Evolutionary conservation across 2,888 invertebrate species (phyloP), one percentile per base, ranked within the genome.

Genomic region (Drosophila lacicola): DNA sequence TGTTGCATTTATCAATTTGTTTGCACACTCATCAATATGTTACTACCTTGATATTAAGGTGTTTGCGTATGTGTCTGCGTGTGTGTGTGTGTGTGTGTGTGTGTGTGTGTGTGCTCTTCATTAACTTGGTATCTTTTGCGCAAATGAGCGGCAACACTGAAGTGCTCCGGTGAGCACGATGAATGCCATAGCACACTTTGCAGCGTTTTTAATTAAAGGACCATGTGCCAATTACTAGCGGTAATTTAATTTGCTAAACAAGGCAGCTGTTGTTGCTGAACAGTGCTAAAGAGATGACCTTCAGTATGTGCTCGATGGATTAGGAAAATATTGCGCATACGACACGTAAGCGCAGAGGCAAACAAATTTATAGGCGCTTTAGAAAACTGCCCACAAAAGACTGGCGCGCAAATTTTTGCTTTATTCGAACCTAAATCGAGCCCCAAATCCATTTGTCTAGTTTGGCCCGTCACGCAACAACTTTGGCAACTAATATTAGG

Each of bases 1-100:
- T 75, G 63, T 72, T 80, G 78, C 81, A 86, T 70, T 81, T 68
- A 81, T 74, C 81, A 87, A 82, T 82, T 82, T 82, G 88, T 84
- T 87, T 87, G 75, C 85, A 72, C 87, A 70, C 84, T 69, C 70
- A 80, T 82, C 80, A 74, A 77, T 76, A 81, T 82, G 67, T 76
- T 69, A 57, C 53, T 21, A 39, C 37, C 42, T 46, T 50, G 56
- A 61, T 55, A 57, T 72, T 6, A 58, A 45, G 41, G 41, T 64
- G 49, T 36, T 33, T n/a, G 10, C 5, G 14, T 19, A 2, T n/a
- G 14, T 3, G 11, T 25, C 11, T 25, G 37, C 14, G 29, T 46
- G 9, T 37, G 50, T 47, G 37, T 44, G 54, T 65, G 56, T 62
- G 37, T 44, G 54, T 67, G 34, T 45, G 14, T 37, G 50, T 47